Evolutionary conservation across 2,888 invertebrate species (phyloP).

Genomic region (Onthophagus sagittarius): DNA sequence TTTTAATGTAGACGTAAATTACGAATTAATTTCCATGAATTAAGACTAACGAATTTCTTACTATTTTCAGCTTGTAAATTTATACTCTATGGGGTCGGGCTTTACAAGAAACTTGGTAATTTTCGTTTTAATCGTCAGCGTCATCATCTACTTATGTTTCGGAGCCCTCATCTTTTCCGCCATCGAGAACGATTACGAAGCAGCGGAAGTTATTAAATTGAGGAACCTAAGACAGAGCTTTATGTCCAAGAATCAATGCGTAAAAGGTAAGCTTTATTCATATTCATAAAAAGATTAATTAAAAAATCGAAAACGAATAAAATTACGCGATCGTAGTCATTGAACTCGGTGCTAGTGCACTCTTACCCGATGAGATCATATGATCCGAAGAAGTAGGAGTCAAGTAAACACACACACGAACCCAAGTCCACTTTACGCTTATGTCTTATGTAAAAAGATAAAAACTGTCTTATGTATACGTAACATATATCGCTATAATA

Average conservation of each 20-base stretch:
- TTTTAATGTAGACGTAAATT: no score
- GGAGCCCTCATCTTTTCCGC: slow-evolving; percentile 77
- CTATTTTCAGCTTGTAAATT: not conserved
- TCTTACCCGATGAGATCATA: not conserved
- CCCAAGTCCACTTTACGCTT: not conserved
- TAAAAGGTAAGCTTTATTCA: slow-evolving; percentile 69
- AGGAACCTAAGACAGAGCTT: slow-evolving; percentile 57
- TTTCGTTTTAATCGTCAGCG: not conserved
- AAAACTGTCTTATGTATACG: no score
- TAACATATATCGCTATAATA: no score
- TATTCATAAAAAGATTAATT: no score
- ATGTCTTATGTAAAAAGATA: no score
- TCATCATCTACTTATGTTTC: slow-evolving; percentile 58
- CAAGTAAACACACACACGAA: not conserved
- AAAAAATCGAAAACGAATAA: no score
- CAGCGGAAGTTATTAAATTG: slow-evolving; percentile 55
- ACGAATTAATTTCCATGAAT: no score
- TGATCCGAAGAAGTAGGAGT: not conserved
- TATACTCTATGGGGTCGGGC: slow-evolving; percentile 1
- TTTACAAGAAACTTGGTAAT: not conserved
- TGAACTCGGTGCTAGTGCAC: not conserved
- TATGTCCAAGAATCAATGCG: slow-evolving; percentile 58
- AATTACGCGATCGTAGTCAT: not conserved
- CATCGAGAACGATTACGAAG: slow-evolving; percentile 72
- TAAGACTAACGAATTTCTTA: not conserved